Evolutionary conservation across 2,113 vertebrate species (phyloP).

Genomic region (Labeo catla): DNA sequence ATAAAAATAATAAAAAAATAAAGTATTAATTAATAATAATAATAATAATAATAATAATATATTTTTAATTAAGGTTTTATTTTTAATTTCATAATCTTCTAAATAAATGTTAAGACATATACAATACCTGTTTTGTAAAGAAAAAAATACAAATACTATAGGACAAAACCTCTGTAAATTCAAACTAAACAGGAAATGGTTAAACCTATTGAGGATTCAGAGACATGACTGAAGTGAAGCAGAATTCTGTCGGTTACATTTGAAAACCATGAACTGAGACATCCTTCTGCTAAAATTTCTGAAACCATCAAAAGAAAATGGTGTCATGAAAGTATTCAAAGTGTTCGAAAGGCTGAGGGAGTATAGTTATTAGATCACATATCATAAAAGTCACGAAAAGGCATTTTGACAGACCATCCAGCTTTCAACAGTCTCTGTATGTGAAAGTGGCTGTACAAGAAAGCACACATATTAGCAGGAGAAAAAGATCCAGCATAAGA

Average conservation of each 20-base stretch:
- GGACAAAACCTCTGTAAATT: too few relatives aligned
- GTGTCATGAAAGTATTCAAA: constrained; percentile 11
- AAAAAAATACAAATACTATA: too few relatives aligned
- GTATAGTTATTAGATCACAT: not conserved
- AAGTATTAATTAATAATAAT: too few relatives aligned
- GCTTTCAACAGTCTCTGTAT: not conserved
- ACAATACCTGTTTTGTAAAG: too few relatives aligned
- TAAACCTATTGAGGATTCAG: not conserved
- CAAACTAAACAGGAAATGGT: not conserved
- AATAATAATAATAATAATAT: too few relatives aligned
- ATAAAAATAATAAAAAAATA: too few relatives aligned
- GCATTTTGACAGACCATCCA: not conserved
- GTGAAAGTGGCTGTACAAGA: constrained; percentile 6
- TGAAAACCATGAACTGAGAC: not conserved
- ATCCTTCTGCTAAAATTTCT: not conserved
- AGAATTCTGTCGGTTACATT: not conserved
- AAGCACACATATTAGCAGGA: not conserved
- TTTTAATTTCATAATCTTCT: too few relatives aligned
- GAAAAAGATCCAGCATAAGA: not conserved
- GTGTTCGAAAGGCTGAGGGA: not conserved
- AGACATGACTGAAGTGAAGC: not conserved
- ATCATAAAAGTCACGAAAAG: not conserved
- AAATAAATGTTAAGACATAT: too few relatives aligned
- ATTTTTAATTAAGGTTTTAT: too few relatives aligned
- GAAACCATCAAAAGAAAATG: constrained; percentile 6